Evolutionary conservation across 2,797 vertebrate genomes (phyloP).

Genomic region (Ptychobarbus kaznakovi): DNA sequence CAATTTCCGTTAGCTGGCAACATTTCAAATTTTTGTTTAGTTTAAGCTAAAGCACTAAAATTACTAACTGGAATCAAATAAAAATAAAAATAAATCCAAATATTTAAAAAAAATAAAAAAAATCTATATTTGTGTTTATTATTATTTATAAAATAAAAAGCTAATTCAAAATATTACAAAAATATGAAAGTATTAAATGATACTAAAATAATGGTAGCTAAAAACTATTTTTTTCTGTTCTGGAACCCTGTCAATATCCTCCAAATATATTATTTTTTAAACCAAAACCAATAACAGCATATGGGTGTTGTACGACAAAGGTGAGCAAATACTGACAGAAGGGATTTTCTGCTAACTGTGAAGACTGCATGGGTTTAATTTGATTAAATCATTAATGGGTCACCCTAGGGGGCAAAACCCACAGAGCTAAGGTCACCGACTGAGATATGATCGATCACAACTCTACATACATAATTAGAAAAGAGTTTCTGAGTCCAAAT

Average conservation of each 20-base stretch:
- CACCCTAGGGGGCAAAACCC: neutral
- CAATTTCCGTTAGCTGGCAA: neutral
- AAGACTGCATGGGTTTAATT: neutral
- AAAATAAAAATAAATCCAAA: neutral
- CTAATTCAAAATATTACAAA: neutral
- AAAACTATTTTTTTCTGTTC: neutral
- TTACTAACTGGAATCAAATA: neutral
- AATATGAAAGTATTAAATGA: neutral
- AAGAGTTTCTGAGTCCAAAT: neutral
- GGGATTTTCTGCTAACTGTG: neutral
- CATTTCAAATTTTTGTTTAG: too few species aligned
- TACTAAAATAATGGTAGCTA: neutral
- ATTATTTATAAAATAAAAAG: neutral
- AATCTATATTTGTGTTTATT: too few species aligned
- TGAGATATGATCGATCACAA: neutral
- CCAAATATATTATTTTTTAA: neutral
- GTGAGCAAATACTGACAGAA: neutral
- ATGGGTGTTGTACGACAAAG: neutral
- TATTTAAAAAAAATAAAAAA: neutral
- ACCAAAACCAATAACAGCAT: neutral
- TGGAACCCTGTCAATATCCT: neutral
- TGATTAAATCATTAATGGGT: constrained; percentile 20
- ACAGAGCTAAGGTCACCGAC: neutral
- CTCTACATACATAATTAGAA: neutral
- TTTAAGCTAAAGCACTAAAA: neutral